Evolutionary conservation across 2,888 invertebrate genomes (phyloP).

Genomic region (Isoperla grammatica): DNA sequence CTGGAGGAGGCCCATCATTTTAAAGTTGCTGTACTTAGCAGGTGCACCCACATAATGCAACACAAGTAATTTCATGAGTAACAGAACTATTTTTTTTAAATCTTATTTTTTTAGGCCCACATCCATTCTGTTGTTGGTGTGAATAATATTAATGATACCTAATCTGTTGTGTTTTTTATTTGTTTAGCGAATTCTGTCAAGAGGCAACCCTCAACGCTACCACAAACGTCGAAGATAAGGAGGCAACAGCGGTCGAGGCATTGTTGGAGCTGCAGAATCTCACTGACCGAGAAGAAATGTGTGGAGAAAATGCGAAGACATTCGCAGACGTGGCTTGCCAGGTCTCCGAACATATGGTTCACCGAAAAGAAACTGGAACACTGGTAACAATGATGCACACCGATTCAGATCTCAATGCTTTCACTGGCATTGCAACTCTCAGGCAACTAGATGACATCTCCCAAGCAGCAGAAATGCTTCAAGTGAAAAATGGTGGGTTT

Average conservation of each 20-base stretch:
- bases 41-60: too few species aligned
- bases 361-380: background rate
- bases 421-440: background rate
- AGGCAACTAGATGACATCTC: background rate
- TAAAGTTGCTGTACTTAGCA: too few species aligned
- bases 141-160: too few species aligned
- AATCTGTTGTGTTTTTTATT: too few species aligned
- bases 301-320: background rate
- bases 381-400: background rate
- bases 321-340: background rate
- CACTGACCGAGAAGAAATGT: background rate
- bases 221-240: background rate
- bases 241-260: background rate
- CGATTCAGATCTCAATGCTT: slow-evolving; percentile 1
- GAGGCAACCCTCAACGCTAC: too few species aligned
- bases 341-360: background rate
- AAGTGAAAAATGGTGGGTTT: background rate
- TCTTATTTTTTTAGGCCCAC: too few species aligned
- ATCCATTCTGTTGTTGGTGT: too few species aligned
- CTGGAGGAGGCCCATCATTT: too few species aligned
- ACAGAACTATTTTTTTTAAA: too few species aligned
- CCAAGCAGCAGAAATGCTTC: background rate
- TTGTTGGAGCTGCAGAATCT: background rate
- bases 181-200: too few species aligned
- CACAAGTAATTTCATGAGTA: too few species aligned